A percentile compares a stretch with the other conserved stretches of the same genome.
These are phyloP conservation scores for Anagyrus pseudococci DNA, from an alignment of 2,888 invertebrate genomes.

Conservation along the genomic window DNA sequence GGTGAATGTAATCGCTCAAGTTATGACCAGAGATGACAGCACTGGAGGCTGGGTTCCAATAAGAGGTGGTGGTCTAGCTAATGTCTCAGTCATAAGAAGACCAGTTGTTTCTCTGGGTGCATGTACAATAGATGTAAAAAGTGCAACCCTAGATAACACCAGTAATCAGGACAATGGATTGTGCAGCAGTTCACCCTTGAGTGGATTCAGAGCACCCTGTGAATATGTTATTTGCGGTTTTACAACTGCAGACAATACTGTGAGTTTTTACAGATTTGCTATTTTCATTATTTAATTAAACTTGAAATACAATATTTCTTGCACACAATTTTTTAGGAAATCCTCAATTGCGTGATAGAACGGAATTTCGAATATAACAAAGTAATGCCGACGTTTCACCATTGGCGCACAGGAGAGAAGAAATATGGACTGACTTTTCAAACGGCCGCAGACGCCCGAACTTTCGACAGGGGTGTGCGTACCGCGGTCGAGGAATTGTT, in stretches of 20 bases:
- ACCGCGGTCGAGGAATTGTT: slow-evolving; percentile 88
- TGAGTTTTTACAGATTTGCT: slow-evolving; percentile 63
- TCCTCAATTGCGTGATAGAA: slow-evolving; percentile 92
- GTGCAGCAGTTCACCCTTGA: slow-evolving; percentile 59
- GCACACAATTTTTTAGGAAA: slow-evolving; percentile 70
- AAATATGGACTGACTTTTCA: slow-evolving; percentile 96
- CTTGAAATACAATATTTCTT: slow-evolving; percentile 8
- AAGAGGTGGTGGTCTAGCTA: slow-evolving; percentile 92
- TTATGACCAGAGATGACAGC: slow-evolving; percentile 98
- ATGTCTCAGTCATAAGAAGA: slow-evolving; percentile 88
- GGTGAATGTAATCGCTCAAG: slow-evolving; percentile 98
- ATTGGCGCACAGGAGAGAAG: slow-evolving; percentile 95
- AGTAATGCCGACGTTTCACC: slow-evolving; percentile 98
- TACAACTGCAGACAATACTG: slow-evolving; percentile 90
- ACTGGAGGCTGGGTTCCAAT: slow-evolving; percentile 95
- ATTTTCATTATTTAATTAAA: slow-evolving; percentile 4
- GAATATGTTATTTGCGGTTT: slow-evolving; percentile 94
- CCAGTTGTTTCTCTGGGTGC: slow-evolving; percentile 62
- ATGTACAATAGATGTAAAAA: slow-evolving; percentile 45
- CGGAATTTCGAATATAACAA: slow-evolving; percentile 96
- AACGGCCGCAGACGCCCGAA: slow-evolving; percentile 91
- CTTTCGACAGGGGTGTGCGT: slow-evolving; percentile 91
- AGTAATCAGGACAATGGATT: slow-evolving; percentile 51
- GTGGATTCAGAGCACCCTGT: slow-evolving; percentile 68
- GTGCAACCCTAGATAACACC: slow-evolving; percentile 43